These are phyloP conservation scores for Drosophila dives DNA, from an alignment of 2,888 invertebrate species.

Conservation along the genomic window DNA sequence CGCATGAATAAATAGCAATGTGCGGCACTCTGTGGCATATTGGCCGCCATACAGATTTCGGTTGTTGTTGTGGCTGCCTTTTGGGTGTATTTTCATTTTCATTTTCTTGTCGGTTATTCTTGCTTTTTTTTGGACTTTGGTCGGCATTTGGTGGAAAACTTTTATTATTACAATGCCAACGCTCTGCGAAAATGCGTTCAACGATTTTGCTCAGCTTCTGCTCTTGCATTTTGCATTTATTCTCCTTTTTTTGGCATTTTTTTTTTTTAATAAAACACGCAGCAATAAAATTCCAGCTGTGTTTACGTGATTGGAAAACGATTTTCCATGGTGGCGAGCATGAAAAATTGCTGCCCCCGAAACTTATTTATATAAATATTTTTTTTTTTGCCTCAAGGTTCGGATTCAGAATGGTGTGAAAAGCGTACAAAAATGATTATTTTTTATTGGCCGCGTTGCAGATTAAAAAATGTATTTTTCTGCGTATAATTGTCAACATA, in stretches of 20 bases:
- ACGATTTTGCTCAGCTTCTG: constrained; percentile 60
- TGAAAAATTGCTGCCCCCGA: constrained; percentile 59
- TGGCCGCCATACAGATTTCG: constrained; percentile 62
- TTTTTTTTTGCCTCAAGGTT: constrained; percentile 25
- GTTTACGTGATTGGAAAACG: constrained; percentile 80
- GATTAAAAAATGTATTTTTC: constrained; percentile 63
- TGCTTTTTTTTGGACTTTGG: constrained; percentile 36
- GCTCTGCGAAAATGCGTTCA: constrained; percentile 71
- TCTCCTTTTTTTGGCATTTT: constrained; percentile 17
- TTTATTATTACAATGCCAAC: constrained; percentile 69
- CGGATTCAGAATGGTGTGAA: constrained; percentile 45
- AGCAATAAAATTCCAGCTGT: constrained; percentile 81
- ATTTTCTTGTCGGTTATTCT: constrained; percentile 47
- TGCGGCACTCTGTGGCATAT: constrained; percentile 53
- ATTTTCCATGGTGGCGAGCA: constrained; percentile 73
- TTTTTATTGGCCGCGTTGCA: constrained; percentile 53
- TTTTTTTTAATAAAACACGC: constrained; percentile 61
- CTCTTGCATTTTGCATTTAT: constrained; percentile 52
- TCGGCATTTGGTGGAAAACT: constrained; percentile 52
- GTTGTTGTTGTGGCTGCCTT: constrained; percentile 58
- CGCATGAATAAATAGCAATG: constrained; percentile 36
- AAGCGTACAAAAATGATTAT: constrained; percentile 51
- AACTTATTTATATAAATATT: constrained; percentile 20
- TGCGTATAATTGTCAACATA: constrained; percentile 57
- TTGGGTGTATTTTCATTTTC: constrained; percentile 50